Percentiles rank a stretch among this genome's conserved stretches.
Conservation (phyloP, 2,888 invertebrate species). For the Coecobrya sp. region DNA sequence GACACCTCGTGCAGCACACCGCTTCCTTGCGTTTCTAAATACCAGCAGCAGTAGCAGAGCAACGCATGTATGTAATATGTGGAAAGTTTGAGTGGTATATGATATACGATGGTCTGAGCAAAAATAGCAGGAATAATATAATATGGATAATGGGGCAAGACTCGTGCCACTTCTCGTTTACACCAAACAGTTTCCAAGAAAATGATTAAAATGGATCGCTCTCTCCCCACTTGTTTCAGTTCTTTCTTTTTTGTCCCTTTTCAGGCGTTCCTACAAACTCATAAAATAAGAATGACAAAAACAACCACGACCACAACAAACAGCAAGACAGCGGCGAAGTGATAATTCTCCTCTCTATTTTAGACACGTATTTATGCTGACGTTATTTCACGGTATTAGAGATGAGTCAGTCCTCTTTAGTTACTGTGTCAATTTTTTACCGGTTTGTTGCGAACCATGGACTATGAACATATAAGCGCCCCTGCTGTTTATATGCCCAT, state of each 20-base stretch:
- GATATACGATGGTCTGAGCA: not conserved
- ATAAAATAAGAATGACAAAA: conserved; percentile 14
- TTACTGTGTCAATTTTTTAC: conserved; percentile 20
- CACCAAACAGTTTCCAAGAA: conserved; percentile 53
- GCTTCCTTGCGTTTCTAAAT: not conserved
- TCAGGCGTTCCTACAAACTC: not conserved
- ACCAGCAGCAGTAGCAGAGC: not conserved
- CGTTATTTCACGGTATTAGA: not conserved
- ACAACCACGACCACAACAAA: conserved; percentile 3
- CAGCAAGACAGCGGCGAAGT: not conserved
- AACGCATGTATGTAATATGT: not conserved
- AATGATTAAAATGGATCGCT: conserved; percentile 50
- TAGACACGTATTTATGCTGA: not conserved
- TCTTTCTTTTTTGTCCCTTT: conserved; percentile 25
- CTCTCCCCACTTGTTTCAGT: not conserved
- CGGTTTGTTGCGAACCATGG: not conserved
- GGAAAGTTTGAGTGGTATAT: not conserved
- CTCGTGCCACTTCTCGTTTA: conserved; percentile 66
- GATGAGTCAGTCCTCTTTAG: not conserved
- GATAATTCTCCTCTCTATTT: conserved; percentile 3
- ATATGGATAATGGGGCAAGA: conserved; percentile 43
- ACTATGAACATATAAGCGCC: not conserved
- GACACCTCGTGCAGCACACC: conserved; percentile 33
- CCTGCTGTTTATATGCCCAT: not conserved
- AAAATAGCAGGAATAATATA: not conserved